Evolutionary conservation across 1,140 invertebrate species (phyloP), one percentile per base, ranked within the genome.

Genomic region (Aphaenogaster ashmeadi): DNA sequence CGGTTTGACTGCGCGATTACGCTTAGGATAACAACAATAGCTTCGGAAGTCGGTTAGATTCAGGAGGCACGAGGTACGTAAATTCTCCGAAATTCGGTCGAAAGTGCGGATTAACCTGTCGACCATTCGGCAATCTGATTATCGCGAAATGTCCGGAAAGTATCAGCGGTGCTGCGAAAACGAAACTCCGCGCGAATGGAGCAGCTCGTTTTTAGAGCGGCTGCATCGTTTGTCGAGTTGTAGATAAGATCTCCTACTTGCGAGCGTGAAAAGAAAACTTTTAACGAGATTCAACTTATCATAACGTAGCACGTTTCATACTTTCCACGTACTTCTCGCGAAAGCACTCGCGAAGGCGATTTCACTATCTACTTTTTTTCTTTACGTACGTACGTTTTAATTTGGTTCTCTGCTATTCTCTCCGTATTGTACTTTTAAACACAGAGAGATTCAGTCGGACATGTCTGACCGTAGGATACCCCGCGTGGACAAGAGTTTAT

Each of bases 1-100:
- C 78, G 84, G 84, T 84, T 91, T 83, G 83, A 87, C 60, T 69
- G 87, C 72, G 66, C 89, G 88, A 88, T 89, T 89, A 84, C 62
- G 64, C 52, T 72, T 27, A 21, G 77, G 60, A 52, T 86, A 77
- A 60, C 56, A 66, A 88, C 90, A 88, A 91, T 86, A 47, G 84
- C 83, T 60, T 47, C 69, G 41, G 80, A 83, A 75, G 69, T 78
- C 58, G 78, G 27, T 89, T 78, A 83, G 89, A 54, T 81, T 88
- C 62, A 52, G 64, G 71, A 80, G 87, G 75, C 56, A 71, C 9
- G 33, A 21, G 54, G 33, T 62, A 83, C 79, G 52, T 81, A 81
- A 74, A 74, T 75, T 60, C 54, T 36, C 41, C n/a, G 6, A 44
- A 27, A 54, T 66, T 67, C 66, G 66, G 15, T 36, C 44, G 62